Base-by-base conservation (phyloP, 2,888 invertebrate genomes). In the Anthophora plumipes region DNA sequence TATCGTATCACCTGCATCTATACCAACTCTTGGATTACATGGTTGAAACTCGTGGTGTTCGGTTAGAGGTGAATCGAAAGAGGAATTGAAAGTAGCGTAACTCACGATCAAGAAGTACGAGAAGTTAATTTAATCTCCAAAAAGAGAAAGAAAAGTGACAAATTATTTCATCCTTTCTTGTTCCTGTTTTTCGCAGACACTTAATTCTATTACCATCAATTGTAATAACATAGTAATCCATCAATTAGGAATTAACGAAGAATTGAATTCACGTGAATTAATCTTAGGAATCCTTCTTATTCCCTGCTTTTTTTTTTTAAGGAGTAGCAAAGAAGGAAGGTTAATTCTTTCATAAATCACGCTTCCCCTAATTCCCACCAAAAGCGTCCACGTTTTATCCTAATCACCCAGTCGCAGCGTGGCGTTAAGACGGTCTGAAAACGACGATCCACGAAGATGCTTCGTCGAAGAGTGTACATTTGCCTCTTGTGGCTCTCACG, bases 1-100 rank as follows among this genome's bases (percentile, higher is more conserved):
- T 75, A 73, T 78, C 64, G 72, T 82, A 73, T 85, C 87, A 84
- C 87, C 85, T 87, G 87, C 87, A 66, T 73, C 80, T 66, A 31
- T 1, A 4, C n/a, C 8, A 20, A 2, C 57, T 31, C 1, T 2
- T n/a, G n/a, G 11, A 14, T n/a, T 39, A 20, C 7, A 46, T 9
- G 17, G 61, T 22, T 11, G 22, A 25, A 25, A 22, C n/a, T 50
- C 20, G 20, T 9, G 12, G n/a, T n/a, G 31, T 12, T n/a, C 12
- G 50, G n/a, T n/a, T 9, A 8, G 20, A n/a, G 5, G 6, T 31
- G 55, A 37, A 43, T 59, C 5, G 1, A 2, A 25, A 55, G 25
- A 6, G 31, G 55, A n/a, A 6, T 50, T 20, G n/a, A 50, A 8
- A n/a, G 17, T 50, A n/a, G n/a, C 6, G 48, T 3, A n/a, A 7